These are phyloP conservation scores for Nyctereutes procyonoides DNA, from an alignment of 2,113 vertebrate species.

Conservation along the genomic window DNA sequence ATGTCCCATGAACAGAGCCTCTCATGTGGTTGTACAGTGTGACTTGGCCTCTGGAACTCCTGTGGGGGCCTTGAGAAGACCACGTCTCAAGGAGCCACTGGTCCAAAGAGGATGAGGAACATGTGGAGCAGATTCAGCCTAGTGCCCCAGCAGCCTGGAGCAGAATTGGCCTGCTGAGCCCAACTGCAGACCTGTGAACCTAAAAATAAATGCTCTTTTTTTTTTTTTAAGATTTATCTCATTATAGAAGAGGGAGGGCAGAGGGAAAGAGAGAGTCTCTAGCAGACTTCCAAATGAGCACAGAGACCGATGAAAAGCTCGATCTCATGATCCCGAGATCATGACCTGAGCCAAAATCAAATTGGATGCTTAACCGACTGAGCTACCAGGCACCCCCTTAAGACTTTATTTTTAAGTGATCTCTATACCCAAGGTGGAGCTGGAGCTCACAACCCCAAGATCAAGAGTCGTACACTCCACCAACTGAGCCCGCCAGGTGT, in stretches of 20 bases:
- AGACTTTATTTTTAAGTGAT: background rate
- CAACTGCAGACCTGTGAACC: background rate
- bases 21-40: background rate
- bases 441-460: background rate
- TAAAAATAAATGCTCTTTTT: background rate
- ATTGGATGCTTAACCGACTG: background rate
- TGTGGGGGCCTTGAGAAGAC: background rate
- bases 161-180: background rate
- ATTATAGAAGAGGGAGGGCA: too few relatives aligned
- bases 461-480: background rate
- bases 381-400: background rate
- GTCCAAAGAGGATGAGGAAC: background rate
- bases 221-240: background rate
- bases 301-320: too few relatives aligned
- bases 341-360: too few relatives aligned
- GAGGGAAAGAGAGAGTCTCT: too few relatives aligned
- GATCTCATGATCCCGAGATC: too few relatives aligned
- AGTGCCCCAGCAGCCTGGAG: background rate
- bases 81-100: background rate
- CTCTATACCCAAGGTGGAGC: background rate
- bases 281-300: background rate
- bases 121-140: fast-evolving
- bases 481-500: background rate
- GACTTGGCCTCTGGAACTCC: background rate
- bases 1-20: background rate